Evolutionary conservation across 2,113 vertebrate species (phyloP), one percentile per base, ranked within the genome.

Genomic region (Muscicapa adusta): DNA sequence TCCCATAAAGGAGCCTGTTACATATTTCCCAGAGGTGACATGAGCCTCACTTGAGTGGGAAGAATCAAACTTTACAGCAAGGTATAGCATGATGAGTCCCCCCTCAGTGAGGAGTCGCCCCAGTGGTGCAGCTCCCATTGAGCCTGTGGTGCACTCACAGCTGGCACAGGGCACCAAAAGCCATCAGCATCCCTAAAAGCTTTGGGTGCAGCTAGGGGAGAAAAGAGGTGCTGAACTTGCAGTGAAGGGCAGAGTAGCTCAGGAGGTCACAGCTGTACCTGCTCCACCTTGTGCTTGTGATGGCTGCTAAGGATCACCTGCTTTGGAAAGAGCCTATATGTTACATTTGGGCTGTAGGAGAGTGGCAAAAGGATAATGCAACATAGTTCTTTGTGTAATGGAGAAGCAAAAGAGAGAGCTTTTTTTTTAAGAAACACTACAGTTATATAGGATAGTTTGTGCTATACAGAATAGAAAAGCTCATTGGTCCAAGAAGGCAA

Each of bases 31-130:
- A 15, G 23, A 66, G 45, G 36, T 93, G 72, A 42, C 17, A 23
- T 56, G 31, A 85, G 8, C 54, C 10, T 92, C 58, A 28, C 9
- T 10, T 13, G 57, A 54, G n/a, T 9, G 28, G 6, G 9, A 17
- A 61, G 25, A 83, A 62, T 33, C 28, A n/a, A 93, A 53, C 25
- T 53, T 63, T 5, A 33, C 26, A 68, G 17, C 14, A 47, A n/a
- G 33, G 8, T 58, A 3, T 2, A 40, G 29, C 1, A 0, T 15
- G 65, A 16, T 0, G 8, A 56, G 33, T 22, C 9, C 7, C 23
- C 6, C 25, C 48, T 86, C 0, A 0, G 2, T 19, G 28, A 47
- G 40, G 47, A 63, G 26, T 47, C 57, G 17, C 9, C 2, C 15
- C 66, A 63, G n/a, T 1, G 1, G 19, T 47, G 22, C 28, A 23